Base-by-base conservation (phyloP, 2,113 vertebrate genomes). In the Gallinago jamesoni region DNA sequence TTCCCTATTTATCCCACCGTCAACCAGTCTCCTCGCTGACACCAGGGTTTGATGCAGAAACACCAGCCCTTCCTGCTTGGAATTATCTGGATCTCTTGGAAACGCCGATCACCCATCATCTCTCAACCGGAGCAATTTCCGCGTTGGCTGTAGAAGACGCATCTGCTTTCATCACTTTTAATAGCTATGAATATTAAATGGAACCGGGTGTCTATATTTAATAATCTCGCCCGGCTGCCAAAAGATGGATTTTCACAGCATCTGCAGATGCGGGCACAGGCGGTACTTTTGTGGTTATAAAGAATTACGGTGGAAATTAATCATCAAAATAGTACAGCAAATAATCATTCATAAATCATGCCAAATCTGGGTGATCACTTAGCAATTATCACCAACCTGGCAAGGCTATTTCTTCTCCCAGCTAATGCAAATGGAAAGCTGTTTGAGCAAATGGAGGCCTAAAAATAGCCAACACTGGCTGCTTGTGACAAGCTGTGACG, bases 141-240 rank as follows among this genome's bases (percentile, higher is more conserved):
- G 82, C 2, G 1, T 53, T 78, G 89, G 93, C 92, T 81, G 83
- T 35, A 43, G 90, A 56, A 92, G 64, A 70, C 27, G 4, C 82
- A 81, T 78, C 80, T 81, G 86, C 87, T 93, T 89, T 78, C 81
- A 69, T 67, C 76, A 19, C 76, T 88, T 96, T 87, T 89, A 96
- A 95, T 67, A 68, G 69, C 95, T 70, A 90, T 97, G 96, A 95
- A 95, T 97, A 97, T 89, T 79, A 93, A 96, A 97, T 86, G 79
- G 56, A 39, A 91, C 68, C 2, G 43, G 43, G 48, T 39, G 91
- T 94, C 89, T 89, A 82, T 94, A 93, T 96, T 97, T 97, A 96
- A 97, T 94, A 60, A 57, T 15, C 50, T 8, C 6, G 25, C 82
- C 72, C 2, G 37, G 77, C 75, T 87, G 84, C 84, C 90, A 92